phyloP scores from a whole-genome alignment of 30 jellyfish, hydroid and myxozoan genomes.

The Sanderia malayensis region DNA sequence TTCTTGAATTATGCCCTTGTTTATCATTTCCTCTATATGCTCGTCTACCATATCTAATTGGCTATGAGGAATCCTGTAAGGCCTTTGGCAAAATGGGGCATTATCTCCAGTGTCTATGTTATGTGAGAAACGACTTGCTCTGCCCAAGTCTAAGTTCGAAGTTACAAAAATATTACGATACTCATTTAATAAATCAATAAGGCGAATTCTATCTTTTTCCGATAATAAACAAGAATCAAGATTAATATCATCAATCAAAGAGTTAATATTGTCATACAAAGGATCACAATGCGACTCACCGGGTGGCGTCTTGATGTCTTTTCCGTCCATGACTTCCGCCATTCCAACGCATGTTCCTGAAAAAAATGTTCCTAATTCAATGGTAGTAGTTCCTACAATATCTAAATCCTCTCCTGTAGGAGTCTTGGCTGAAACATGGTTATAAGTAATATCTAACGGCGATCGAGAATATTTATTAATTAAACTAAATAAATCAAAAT shows the following conservation, averaged over 20 bases:
- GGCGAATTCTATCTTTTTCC: not conserved
- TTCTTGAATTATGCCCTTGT: too few relatives aligned
- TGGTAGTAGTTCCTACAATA: constrained; percentile 33
- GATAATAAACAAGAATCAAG: not conserved
- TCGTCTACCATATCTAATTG: constrained; percentile 27
- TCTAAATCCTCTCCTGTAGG: constrained; percentile 36
- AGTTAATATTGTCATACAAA: too few relatives aligned
- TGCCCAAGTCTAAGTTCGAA: constrained; percentile 7
- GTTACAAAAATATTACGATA: constrained; percentile 24
- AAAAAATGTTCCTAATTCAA: constrained; percentile 18
- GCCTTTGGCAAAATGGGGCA: constrained; percentile 30
- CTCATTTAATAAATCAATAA: not conserved
- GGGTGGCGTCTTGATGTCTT: not conserved
- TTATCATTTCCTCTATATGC: constrained; percentile 26
- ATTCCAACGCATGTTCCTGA: constrained; percentile 21
- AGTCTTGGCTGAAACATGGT: constrained; percentile 16
- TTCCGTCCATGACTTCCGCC: constrained; percentile 4
- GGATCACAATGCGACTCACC: constrained; percentile 4
- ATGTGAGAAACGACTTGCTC: constrained; percentile 28
- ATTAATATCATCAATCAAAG: constrained; percentile 23
- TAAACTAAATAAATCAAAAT: constrained; percentile 33
- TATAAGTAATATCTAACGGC: constrained; percentile 7
- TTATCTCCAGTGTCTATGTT: constrained; percentile 25
- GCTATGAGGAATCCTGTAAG: constrained; percentile 37
- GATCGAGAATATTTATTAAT: constrained; percentile 15